Percentiles rank a stretch among this genome's conserved stretches.
phyloP scores from a whole-genome alignment of 2,888 invertebrate genomes.

The Polydesmus complanatus region DNA sequence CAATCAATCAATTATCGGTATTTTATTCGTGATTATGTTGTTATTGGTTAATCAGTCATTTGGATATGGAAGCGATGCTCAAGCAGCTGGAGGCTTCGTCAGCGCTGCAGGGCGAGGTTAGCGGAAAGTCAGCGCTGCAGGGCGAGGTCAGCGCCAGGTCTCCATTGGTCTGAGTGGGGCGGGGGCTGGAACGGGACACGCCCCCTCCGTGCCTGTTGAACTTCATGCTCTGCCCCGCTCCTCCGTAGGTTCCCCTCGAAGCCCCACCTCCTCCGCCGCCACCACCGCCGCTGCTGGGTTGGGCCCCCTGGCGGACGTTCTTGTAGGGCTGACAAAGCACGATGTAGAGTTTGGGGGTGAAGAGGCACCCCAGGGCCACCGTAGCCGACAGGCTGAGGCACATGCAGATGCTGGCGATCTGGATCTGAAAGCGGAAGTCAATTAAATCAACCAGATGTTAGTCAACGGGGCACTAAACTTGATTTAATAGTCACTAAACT shows the following conservation, averaged over 20 bases:
- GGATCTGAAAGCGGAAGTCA: constrained; percentile 44
- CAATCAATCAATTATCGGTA: too few relatives aligned
- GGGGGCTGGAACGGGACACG: constrained; percentile 10
- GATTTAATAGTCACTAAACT: too few relatives aligned
- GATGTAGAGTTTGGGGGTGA: constrained; percentile 61
- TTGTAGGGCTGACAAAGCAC: constrained; percentile 65
- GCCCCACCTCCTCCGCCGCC: constrained; percentile 16
- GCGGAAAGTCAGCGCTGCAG: constrained; percentile 30
- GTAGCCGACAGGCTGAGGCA: constrained; percentile 62
- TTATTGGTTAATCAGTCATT: too few relatives aligned
- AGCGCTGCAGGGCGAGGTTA: constrained; percentile 28
- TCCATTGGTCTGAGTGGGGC: constrained; percentile 27
- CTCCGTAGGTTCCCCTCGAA: not conserved
- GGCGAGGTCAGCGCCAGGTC: constrained; percentile 28
- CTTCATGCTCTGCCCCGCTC: constrained; percentile 20
- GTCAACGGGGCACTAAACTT: too few relatives aligned
- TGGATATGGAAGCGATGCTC: constrained; percentile 18
- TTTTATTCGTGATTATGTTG: too few relatives aligned
- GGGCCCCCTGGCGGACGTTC: constrained; percentile 47
- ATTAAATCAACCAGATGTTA: not conserved
- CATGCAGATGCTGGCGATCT: constrained; percentile 60
- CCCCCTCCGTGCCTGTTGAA: constrained; percentile 34
- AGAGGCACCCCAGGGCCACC: constrained; percentile 56
- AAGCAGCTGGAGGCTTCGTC: constrained; percentile 28
- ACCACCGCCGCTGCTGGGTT: constrained; percentile 24